phyloP scores from a whole-genome alignment of 1,140 invertebrate genomes.

The Aphelenchoides avenae region DNA sequence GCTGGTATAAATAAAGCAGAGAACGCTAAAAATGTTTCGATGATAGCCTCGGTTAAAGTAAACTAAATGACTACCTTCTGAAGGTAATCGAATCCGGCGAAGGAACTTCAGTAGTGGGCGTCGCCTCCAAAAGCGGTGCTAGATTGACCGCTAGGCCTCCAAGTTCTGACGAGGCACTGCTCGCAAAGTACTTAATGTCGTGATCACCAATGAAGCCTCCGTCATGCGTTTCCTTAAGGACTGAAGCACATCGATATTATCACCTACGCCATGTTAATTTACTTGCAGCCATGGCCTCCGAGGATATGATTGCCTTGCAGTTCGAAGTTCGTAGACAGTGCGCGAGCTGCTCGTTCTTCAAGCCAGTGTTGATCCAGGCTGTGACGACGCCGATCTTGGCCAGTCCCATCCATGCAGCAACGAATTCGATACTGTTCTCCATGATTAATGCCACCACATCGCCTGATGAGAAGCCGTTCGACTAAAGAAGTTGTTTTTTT shows the following conservation, averaged over 20 bases:
- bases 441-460: constrained; percentile 80
- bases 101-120: too few species aligned
- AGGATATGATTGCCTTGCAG: constrained; percentile 38
- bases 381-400: constrained; percentile 60
- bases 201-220: constrained; percentile 10
- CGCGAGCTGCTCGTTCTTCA: constrained; percentile 70
- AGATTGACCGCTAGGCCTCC: too few species aligned
- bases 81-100: too few species aligned
- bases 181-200: constrained; percentile 10
- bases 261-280: not conserved
- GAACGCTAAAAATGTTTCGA: too few species aligned
- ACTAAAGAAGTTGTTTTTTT: too few species aligned
- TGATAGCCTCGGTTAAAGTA: too few species aligned
- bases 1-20: constrained; percentile 60
- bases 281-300: constrained; percentile 27
- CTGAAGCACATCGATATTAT: constrained; percentile 25
- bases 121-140: too few species aligned
- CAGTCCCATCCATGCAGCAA: constrained; percentile 58
- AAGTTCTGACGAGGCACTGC: too few species aligned
- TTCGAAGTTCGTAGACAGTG: constrained; percentile 65
- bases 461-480: constrained; percentile 68
- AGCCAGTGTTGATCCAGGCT: constrained; percentile 82
- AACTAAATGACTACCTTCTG: too few species aligned
- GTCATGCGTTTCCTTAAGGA: constrained; percentile 1
- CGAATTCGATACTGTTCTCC: constrained; percentile 66